These are phyloP conservation scores for Anguilla megastoma DNA, from an alignment of 2,797 vertebrate species.

Conservation along the genomic window DNA sequence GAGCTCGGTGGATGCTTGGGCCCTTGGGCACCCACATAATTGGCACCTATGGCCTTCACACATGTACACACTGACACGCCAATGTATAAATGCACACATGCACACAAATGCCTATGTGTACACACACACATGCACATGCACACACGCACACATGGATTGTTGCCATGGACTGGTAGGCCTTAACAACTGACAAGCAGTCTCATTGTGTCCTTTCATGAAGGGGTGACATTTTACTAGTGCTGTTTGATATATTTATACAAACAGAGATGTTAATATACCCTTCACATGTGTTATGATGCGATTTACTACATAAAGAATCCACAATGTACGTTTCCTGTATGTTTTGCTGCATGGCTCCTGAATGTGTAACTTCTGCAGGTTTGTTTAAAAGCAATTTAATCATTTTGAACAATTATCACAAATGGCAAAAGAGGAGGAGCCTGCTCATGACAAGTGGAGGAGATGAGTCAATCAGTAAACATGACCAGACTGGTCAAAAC, in stretches of 20 bases:
- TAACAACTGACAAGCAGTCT: background rate
- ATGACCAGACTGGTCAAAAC: no score
- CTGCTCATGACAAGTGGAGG: no score
- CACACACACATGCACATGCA: slow-evolving; percentile 51
- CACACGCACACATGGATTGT: background rate
- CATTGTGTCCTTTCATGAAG: background rate
- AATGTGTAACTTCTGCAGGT: no score
- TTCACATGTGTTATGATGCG: background rate
- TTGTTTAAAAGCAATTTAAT: no score
- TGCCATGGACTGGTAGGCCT: background rate
- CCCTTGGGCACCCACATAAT: slow-evolving; percentile 10
- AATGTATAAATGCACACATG: slow-evolving; percentile 6
- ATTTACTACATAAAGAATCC: background rate
- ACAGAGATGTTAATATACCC: background rate
- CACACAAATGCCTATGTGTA: slow-evolving; percentile 13
- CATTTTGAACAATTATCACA: no score
- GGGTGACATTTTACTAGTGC: background rate
- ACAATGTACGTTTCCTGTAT: background rate
- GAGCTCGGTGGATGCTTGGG: background rate
- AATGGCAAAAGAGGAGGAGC: no score
- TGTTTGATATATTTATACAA: background rate
- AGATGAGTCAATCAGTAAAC: no score
- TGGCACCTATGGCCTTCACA: background rate
- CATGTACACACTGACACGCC: background rate
- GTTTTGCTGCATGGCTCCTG: no score